A percentile compares a stretch with the other conserved stretches of the same genome.
Conservation (phyloP, 2,888 invertebrate genomes). For the Drosophila monieri region DNA sequence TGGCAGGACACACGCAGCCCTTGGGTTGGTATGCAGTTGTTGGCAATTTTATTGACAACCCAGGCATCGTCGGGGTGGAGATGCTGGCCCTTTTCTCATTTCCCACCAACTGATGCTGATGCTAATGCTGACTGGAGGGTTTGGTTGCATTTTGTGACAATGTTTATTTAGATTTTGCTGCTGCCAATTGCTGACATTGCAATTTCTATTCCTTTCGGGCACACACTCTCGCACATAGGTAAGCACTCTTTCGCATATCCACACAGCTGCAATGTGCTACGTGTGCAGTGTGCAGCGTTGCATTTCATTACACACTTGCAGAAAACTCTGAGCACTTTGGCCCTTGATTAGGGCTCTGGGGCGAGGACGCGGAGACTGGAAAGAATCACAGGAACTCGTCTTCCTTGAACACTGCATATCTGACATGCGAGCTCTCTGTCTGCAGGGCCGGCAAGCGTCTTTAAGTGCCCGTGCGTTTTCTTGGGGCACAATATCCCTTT, state of each 20-base stretch:
- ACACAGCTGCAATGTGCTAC: constrained; percentile 54
- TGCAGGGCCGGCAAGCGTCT: not conserved
- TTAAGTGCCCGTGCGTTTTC: not conserved
- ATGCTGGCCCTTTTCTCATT: constrained; percentile 46
- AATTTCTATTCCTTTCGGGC: constrained; percentile 74
- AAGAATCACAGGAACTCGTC: not conserved
- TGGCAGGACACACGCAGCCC: constrained; percentile 51
- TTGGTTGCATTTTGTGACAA: constrained; percentile 76
- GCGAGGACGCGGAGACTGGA: not conserved
- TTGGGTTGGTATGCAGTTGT: constrained; percentile 45
- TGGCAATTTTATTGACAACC: constrained; percentile 76
- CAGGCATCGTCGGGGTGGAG: constrained; percentile 29
- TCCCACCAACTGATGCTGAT: constrained; percentile 11
- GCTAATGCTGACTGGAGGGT: constrained; percentile 20
- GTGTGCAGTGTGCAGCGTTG: constrained; percentile 68
- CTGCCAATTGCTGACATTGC: constrained; percentile 81
- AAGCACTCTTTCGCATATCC: constrained; percentile 16
- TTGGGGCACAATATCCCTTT: constrained; percentile 5
- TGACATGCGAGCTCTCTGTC: not conserved
- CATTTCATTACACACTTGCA: constrained; percentile 63
- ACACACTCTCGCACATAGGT: constrained; percentile 31
- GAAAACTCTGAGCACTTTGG: constrained; percentile 8
- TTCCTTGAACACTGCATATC: not conserved
- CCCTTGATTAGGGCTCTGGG: constrained; percentile 16
- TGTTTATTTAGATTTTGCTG: constrained; percentile 81